phyloP scores from a whole-genome alignment of 2,797 vertebrate genomes.

The Glyptemys insculpta region DNA sequence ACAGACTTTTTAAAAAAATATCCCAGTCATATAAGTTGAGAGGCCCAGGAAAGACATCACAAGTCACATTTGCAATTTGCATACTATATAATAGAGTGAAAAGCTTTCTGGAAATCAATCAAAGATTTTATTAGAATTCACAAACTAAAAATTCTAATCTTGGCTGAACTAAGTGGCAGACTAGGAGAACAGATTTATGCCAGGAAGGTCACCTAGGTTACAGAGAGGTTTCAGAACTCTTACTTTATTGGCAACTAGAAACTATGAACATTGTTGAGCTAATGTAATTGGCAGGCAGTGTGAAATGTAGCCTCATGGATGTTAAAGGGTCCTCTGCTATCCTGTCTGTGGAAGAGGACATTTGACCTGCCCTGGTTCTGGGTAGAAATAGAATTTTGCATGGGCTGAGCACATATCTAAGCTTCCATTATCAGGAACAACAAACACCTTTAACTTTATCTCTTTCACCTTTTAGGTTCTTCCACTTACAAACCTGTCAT shows the following conservation, averaged over 20 bases:
- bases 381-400: background rate
- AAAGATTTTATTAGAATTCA: slow-evolving; percentile 9
- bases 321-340: background rate
- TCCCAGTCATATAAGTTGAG: background rate
- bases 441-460: background rate
- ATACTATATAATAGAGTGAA: background rate
- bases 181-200: background rate
- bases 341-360: background rate
- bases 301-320: background rate
- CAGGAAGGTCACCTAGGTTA: slow-evolving; percentile 30
- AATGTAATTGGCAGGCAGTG: background rate
- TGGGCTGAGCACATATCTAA: background rate
- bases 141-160: slow-evolving; percentile 3
- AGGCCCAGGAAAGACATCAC: background rate
- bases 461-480: background rate
- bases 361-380: background rate
- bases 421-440: background rate
- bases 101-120: slow-evolving; percentile 16
- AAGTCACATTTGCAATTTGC: slow-evolving; percentile 8
- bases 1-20: background rate
- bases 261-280: background rate
- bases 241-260: slow-evolving; percentile 9
- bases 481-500: background rate
- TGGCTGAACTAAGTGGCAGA: background rate
- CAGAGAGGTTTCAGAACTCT: slow-evolving; percentile 19